phyloP scores from a whole-genome alignment of 2,888 invertebrate genomes.

The Notodonta dromedarius region DNA sequence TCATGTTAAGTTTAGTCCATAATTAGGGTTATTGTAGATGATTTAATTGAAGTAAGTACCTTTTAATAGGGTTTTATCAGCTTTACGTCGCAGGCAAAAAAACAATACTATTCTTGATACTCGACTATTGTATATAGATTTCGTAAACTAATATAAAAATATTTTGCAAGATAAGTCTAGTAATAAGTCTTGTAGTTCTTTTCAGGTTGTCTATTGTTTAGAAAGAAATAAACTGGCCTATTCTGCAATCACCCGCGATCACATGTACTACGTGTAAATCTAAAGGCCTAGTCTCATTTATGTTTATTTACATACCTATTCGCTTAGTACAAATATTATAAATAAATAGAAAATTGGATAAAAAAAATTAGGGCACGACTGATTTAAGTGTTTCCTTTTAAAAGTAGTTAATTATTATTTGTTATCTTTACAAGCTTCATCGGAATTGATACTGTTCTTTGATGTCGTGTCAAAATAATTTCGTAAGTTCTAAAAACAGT shows the following conservation, averaged over 20 bases:
- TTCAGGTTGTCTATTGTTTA: constrained; percentile 42
- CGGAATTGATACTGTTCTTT: constrained; percentile 46
- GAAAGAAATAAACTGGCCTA: constrained; percentile 4
- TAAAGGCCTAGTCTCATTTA: background rate
- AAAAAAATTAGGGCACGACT: constrained; percentile 53
- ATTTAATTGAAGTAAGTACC: constrained; percentile 40
- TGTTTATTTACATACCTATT: too few relatives aligned
- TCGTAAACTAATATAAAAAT: constrained; percentile 48
- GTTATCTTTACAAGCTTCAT: constrained; percentile 37
- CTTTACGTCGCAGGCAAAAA: constrained; percentile 55
- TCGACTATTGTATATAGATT: constrained; percentile 72
- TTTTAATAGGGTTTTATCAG: constrained; percentile 53
- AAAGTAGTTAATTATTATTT: constrained; percentile 25
- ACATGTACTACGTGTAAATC: background rate
- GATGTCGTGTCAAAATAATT: constrained; percentile 34
- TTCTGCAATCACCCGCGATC: too few relatives aligned
- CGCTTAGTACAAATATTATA: background rate
- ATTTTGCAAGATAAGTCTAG: constrained; percentile 45
- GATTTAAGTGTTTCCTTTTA: constrained; percentile 57
- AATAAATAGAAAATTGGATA: constrained; percentile 44
- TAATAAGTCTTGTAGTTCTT: constrained; percentile 23
- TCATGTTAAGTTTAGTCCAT: background rate
- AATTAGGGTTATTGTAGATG: constrained; percentile 19
- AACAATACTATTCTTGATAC: constrained; percentile 77
- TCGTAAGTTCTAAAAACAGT: constrained; percentile 39